Evolutionary conservation across 2,797 vertebrate species (phyloP).

Genomic region (Molothrus ater): DNA sequence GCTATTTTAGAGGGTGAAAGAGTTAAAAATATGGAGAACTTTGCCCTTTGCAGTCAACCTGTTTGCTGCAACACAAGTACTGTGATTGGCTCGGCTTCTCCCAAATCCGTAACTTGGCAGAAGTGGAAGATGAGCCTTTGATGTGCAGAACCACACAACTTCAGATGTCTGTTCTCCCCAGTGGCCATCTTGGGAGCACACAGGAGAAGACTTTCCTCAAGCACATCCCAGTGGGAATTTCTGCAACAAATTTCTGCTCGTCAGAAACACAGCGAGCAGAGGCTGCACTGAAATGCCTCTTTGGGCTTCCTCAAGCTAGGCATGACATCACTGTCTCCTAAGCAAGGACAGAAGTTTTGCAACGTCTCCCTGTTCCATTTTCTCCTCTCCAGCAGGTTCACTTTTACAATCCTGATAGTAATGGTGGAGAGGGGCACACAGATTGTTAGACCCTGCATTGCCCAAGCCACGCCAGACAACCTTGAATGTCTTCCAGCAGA

Average conservation of each 20-base stretch:
- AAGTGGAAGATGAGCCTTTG: neutral
- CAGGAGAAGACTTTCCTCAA: neutral
- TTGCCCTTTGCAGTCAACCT: neutral
- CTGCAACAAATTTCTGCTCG: neutral
- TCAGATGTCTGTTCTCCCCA: neutral
- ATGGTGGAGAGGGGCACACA: neutral
- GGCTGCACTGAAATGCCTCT: neutral
- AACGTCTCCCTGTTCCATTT: neutral
- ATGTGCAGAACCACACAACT: neutral
- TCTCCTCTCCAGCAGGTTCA: neutral
- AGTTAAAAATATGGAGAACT: neutral
- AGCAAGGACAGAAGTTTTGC: neutral
- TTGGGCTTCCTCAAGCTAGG: neutral
- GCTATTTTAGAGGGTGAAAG: neutral
- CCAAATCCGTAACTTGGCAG: fast-evolving
- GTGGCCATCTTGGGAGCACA: neutral
- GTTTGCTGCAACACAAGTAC: neutral
- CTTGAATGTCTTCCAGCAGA: neutral
- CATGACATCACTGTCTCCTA: neutral
- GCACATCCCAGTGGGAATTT: neutral
- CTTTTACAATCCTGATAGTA: neutral
- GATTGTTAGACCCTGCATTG: neutral
- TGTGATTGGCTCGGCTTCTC: neutral
- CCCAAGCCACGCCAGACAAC: neutral
- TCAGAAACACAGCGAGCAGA: neutral